Percentiles rank a stretch among this genome's conserved stretches.
Evolutionary conservation across 2,113 vertebrate genomes (phyloP).

Genomic region (Rhodinocichla rosea): DNA sequence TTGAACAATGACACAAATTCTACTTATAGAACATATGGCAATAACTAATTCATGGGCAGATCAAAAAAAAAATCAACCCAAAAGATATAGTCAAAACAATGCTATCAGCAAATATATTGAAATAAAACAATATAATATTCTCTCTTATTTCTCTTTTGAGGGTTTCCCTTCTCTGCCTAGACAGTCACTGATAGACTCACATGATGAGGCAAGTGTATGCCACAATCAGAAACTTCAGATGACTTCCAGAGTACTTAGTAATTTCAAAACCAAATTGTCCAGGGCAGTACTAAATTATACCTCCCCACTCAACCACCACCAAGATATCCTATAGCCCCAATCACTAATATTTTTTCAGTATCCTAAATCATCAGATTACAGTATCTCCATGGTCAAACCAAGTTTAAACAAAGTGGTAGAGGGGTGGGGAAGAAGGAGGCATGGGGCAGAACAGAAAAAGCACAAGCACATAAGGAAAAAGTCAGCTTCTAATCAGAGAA

Average conservation of each 20-base stretch:
- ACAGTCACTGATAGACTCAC: background rate
- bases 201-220: background rate
- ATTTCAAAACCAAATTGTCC: background rate
- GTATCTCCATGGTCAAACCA: background rate
- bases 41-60: constrained; percentile 48
- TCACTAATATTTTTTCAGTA: background rate
- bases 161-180: background rate
- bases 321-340: background rate
- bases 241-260: background rate
- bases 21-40: constrained; percentile 10
- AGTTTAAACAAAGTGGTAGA: background rate
- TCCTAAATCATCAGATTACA: background rate
- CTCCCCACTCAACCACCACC: background rate
- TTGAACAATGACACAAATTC: constrained; percentile 26
- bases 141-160: background rate
- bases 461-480: background rate
- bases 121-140: background rate
- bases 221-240: background rate
- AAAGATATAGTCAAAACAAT: background rate
- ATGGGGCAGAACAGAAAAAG: background rate
- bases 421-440: fast-evolving
- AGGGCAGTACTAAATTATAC: background rate
- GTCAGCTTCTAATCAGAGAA: background rate
- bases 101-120: background rate
- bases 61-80: background rate